Percentiles rank a stretch among this genome's conserved stretches.
Evolutionary conservation across 2,888 invertebrate species (phyloP).

Genomic region (Hydrotaea cyrtoneurina): DNA sequence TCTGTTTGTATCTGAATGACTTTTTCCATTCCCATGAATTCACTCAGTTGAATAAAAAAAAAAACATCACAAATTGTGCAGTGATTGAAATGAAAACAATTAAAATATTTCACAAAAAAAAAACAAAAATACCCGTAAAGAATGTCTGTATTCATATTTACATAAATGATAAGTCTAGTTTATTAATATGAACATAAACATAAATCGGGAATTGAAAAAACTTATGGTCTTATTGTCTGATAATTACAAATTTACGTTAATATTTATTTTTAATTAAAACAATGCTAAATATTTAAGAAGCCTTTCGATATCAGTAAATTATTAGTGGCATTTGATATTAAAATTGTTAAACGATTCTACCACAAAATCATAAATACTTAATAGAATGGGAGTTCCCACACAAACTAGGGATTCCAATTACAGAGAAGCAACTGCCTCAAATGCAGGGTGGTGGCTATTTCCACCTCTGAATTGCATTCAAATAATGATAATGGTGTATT

Average conservation of each 20-base stretch:
- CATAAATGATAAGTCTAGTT: constrained; percentile 14
- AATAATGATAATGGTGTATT: too few relatives aligned
- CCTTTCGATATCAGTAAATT: neutral
- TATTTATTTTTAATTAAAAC: constrained; percentile 23
- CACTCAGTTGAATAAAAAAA: too few relatives aligned
- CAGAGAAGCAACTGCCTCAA: too few relatives aligned
- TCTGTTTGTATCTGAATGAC: too few relatives aligned
- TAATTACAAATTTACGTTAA: neutral
- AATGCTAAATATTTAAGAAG: neutral
- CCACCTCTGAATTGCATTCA: too few relatives aligned
- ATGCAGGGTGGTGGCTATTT: too few relatives aligned
- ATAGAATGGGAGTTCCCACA: too few relatives aligned
- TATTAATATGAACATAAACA: neutral
- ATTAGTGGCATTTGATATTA: neutral
- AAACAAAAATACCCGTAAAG: neutral
- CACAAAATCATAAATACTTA: too few relatives aligned
- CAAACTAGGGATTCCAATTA: too few relatives aligned
- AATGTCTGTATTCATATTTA: neutral
- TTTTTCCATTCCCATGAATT: neutral
- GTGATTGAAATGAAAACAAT: neutral
- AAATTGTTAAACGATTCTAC: neutral
- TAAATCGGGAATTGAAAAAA: neutral
- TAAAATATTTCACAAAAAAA: constrained; percentile 25
- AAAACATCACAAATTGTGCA: neutral
- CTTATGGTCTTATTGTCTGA: neutral